phyloP scores from a whole-genome alignment of 2,888 invertebrate species.

The Drosophila macrospina region DNA sequence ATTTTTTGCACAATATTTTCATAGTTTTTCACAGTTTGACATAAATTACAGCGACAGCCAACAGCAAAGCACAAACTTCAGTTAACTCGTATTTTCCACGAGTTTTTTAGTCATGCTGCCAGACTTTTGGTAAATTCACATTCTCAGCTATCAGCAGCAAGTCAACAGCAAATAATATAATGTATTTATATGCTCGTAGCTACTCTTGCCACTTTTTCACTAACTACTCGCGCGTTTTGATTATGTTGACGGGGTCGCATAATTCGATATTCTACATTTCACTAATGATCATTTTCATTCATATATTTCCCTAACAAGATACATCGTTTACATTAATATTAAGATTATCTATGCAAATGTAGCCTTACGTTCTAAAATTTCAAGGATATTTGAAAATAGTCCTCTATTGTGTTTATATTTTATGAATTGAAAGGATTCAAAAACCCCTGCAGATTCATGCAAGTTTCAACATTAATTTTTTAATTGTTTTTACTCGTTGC shows the following conservation, averaged over 20 bases:
- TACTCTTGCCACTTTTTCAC: conserved; percentile 38
- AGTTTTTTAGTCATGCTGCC: conserved; percentile 23
- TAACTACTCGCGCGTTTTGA: conserved; percentile 21
- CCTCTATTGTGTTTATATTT: background rate
- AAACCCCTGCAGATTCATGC: background rate
- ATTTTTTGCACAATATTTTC: conserved; percentile 61
- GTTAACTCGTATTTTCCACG: conserved; percentile 56
- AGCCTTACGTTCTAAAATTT: background rate
- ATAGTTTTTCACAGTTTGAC: conserved; percentile 64
- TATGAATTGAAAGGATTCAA: background rate
- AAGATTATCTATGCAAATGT: too few species aligned
- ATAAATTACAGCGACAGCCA: conserved; percentile 67
- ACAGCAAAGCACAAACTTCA: conserved; percentile 38
- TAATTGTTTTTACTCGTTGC: too few species aligned
- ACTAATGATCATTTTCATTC: too few species aligned
- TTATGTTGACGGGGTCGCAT: too few species aligned
- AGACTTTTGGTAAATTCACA: conserved; percentile 40
- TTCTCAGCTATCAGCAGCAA: conserved; percentile 21
- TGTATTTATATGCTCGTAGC: conserved; percentile 6
- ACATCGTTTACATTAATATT: too few species aligned
- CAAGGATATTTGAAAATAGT: too few species aligned
- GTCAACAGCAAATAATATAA: background rate
- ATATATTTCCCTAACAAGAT: background rate
- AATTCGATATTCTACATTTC: too few species aligned
- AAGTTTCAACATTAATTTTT: background rate